phyloP scores from a whole-genome alignment of 2,888 invertebrate species.

The Chrysolina americana region DNA sequence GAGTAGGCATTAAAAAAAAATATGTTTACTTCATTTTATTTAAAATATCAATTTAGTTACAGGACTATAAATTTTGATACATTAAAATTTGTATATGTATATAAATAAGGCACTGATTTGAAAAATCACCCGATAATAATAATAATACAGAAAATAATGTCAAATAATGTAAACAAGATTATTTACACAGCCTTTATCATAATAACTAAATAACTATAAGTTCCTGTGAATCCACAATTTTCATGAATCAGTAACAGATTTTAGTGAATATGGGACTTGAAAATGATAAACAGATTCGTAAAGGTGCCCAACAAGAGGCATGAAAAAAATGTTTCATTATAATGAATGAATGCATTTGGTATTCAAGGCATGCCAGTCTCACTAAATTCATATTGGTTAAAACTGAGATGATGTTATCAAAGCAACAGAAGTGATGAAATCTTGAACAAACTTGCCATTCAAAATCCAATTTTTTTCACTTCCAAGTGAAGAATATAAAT shows the following conservation, averaged over 20 bases:
- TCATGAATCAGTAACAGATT: background rate
- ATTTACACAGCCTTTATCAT: conserved; percentile 58
- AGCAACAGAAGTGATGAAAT: conserved; percentile 6
- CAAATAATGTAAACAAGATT: conserved; percentile 47
- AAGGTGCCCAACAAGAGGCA: background rate
- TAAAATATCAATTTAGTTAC: conserved; percentile 33
- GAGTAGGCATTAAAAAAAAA: background rate
- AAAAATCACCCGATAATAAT: conserved; percentile 54
- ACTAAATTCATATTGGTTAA: background rate
- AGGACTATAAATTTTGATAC: conserved; percentile 24
- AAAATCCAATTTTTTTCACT: background rate
- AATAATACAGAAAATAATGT: conserved; percentile 50
- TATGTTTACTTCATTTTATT: conserved; percentile 28
- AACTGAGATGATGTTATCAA: background rate
- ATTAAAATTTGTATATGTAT: conserved; percentile 37
- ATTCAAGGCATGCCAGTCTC: background rate
- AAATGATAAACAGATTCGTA: background rate
- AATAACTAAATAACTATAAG: conserved; percentile 4
- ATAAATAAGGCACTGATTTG: conserved; percentile 58
- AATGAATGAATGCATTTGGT: background rate
- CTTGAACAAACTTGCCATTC: background rate
- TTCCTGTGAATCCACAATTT: background rate
- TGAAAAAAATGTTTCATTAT: background rate
- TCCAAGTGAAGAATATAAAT: no score
- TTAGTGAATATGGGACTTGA: background rate